Base-by-base conservation (phyloP, 1,140 invertebrate genomes). In the Copidosoma floridanum region DNA sequence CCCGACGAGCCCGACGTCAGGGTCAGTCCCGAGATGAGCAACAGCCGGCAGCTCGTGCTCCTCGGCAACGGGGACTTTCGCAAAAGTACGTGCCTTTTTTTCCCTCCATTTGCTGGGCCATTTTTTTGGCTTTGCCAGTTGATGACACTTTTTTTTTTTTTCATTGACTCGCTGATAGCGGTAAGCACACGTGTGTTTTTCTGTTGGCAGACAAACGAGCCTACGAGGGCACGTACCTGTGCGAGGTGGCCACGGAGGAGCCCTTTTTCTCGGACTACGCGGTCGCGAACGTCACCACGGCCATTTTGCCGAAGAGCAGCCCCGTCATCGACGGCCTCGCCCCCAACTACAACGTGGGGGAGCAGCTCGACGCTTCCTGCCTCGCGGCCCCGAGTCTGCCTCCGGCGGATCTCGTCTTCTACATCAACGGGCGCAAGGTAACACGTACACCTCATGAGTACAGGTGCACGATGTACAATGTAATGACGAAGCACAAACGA, bases 361-460 rank as follows among this genome's bases (percentile, higher is more conserved):
- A 93, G 69, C 76, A 85, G 24, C 80, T 93, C 27, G 77, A 83
- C 67, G 90, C 87, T 32, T 90, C 90, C 73, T 94, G 92, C 76
- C 87, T 85, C 29, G 88, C 90, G 11, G 84, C 85, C 14, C 85
- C 87, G 1, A 90, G 89, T 46, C 81, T 87, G 55, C 91, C 91
- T 6, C 82, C 87, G 2, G 83, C 88, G 16, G 81, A 85, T 41
- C 81, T 93, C 26, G 84, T 84, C 23, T 91, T 92, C 80, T 83
- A 85, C 67, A 83, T 93, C 67, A 93, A 93, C 70, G 85, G 86
- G 66, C 79, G 85, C 66, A 83, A 85, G 80, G 90, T 92, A 81
- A 89, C 67, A n/a, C n/a, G n/a, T n/a, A n/a, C n/a, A n/a, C n/a
- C n/a, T n/a, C n/a, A n/a, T n/a, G n/a, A n/a, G n/a, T n/a, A n/a